A percentile compares a stretch with the other conserved stretches of the same genome.
These are phyloP conservation scores for Microvelia longipes DNA, from an alignment of 1,140 invertebrate genomes.

Conservation along the genomic window DNA sequence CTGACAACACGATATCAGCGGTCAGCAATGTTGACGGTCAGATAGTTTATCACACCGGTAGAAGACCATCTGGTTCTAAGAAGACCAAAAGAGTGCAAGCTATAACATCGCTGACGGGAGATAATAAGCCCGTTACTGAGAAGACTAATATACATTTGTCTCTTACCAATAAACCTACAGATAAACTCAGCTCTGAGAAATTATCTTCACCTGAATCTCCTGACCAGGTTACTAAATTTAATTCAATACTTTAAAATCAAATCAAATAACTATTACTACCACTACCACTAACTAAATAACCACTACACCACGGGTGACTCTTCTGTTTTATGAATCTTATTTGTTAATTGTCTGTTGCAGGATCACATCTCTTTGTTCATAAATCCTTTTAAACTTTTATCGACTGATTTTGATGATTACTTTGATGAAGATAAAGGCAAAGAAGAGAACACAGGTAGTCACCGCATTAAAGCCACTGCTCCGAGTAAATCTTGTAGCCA, in stretches of 20 bases:
- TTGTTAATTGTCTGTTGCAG: no score
- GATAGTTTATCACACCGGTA: slow-evolving; percentile 60
- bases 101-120: slow-evolving; percentile 12
- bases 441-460: background rate
- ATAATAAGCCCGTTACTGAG: background rate
- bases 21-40: slow-evolving; percentile 75
- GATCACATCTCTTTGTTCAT: background rate
- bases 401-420: slow-evolving; percentile 24
- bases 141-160: background rate
- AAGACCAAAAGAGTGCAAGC: slow-evolving; percentile 14
- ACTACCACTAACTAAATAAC: no score
- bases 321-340: no score
- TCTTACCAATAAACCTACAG: background rate
- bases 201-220: background rate
- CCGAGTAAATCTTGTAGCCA: slow-evolving; percentile 20
- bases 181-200: background rate
- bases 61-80: slow-evolving; percentile 1
- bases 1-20: slow-evolving; percentile 50
- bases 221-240: no score
- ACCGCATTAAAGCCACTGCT: background rate
- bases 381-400: background rate
- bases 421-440: slow-evolving; percentile 20
- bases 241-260: no score
- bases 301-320: no score
- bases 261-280: no score